Evolutionary conservation across 1,140 invertebrate genomes (phyloP), one percentile per base, ranked within the genome.

Genomic region (Aleiodes sp.): DNA sequence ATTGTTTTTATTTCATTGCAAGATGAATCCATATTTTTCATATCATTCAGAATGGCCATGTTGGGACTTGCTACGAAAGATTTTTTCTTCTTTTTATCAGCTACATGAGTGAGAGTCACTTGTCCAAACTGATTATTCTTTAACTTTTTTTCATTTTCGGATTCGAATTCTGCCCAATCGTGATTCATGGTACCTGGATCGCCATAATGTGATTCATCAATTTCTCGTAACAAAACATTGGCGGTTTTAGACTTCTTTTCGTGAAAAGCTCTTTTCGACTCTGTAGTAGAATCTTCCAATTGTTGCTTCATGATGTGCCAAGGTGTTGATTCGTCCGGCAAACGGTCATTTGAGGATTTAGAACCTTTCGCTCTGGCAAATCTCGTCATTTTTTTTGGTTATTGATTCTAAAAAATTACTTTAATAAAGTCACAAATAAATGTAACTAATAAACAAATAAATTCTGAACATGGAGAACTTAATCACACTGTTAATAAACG

Each of bases 281-380:
- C n/a, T 24, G 70, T 21, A 4, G 68, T 21, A 26, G 46, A 73
- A 8, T 87, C 75, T 65, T 88, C 80, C 4, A 89, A 63, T 65
- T 91, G 84, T 70, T 90, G 86, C 78, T 91, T 91, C 90, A 94
- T 90, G 67, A 90, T 82, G 46, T 87, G 84, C 92, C 92, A 94
- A 78, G 92, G 89, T 33, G 92, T 93, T 46, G 91, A 84, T 66
- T 91, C 88, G 82, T 92, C 89, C 1, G 90, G 89, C 21, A 89
- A 70, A 74, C 87, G 88, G 78, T 91, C 88, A 76, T 93, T 93
- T 8, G 91, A 92, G 0, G 91, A 84, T 83, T 93, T 93, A 0
- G 92, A 92, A 19, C 92, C 92, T 78, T 89, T 91, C 0, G 91
- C 89, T 83, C 92, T 84, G 59, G 92, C 90, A 87, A 90, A 93